phyloP scores from a whole-genome alignment of 37 sponge, comb jelly and placozoan species.

The Crambe crambe region DNA sequence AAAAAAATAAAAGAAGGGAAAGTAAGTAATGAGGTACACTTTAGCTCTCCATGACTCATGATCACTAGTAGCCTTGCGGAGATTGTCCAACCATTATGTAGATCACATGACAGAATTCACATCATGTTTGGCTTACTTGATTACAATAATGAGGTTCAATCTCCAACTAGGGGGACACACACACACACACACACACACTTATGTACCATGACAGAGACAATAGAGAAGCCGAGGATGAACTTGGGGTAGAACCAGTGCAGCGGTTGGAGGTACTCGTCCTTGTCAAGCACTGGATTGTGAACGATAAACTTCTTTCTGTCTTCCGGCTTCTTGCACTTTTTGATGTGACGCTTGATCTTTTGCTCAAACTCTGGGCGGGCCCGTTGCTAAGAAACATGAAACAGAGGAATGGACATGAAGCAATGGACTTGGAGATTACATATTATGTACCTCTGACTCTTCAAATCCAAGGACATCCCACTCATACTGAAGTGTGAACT shows the following conservation, averaged over 20 bases:
- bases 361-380: conserved; percentile 89
- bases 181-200: too few relatives aligned
- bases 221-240: conserved; percentile 59
- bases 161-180: too few relatives aligned
- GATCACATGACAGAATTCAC: too few relatives aligned
- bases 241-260: conserved; percentile 59
- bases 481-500: conserved; percentile 85
- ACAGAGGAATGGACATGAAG: not conserved
- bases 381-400: conserved; percentile 53
- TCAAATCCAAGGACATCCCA: conserved; percentile 99
- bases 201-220: conserved; percentile 77
- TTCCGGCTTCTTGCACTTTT: conserved; percentile 36
- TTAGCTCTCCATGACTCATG: too few relatives aligned
- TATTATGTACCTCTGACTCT: conserved; percentile 61
- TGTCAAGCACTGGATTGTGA: conserved; percentile 71
- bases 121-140: too few relatives aligned
- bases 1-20: not conserved
- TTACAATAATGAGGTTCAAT: too few relatives aligned
- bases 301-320: conserved; percentile 47
- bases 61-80: too few relatives aligned
- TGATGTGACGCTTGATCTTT: conserved; percentile 58
- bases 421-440: not conserved
- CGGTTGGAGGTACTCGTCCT: conserved; percentile 78
- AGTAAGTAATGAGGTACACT: not conserved
- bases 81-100: too few relatives aligned